Evolutionary conservation across 1,140 invertebrate species (phyloP).

Genomic region (Pogonomyrmex barbatus): DNA sequence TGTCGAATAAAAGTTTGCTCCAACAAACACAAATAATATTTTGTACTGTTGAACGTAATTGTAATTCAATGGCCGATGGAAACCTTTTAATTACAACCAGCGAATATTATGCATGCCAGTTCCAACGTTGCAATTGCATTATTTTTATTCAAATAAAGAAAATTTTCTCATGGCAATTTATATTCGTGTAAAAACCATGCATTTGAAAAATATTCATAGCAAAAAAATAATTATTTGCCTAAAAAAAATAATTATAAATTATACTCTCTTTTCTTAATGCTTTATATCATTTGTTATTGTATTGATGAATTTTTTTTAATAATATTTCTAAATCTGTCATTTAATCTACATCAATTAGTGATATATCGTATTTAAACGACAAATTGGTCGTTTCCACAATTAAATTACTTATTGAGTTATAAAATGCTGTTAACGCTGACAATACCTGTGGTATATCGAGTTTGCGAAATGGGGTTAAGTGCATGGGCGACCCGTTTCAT

Average conservation of each 20-base stretch:
- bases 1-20: slow-evolving; percentile 36
- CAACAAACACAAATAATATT: slow-evolving; percentile 38
- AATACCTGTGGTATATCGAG: slow-evolving; percentile 38
- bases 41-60: slow-evolving; percentile 33
- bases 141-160: slow-evolving; percentile 31
- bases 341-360: slow-evolving; percentile 38
- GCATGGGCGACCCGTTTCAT: slow-evolving; percentile 42
- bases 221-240: neutral
- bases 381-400: slow-evolving; percentile 28
- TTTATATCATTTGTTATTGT: neutral
- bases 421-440: slow-evolving; percentile 45
- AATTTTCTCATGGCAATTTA: slow-evolving; percentile 28
- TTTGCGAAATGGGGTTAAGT: slow-evolving; percentile 49
- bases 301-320: neutral
- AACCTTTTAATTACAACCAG: slow-evolving; percentile 46
- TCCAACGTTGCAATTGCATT: slow-evolving; percentile 16
- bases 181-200: neutral
- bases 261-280: neutral
- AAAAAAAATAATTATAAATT: slow-evolving; percentile 24
- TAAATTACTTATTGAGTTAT: slow-evolving; percentile 50
- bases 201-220: neutral
- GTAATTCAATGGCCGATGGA: slow-evolving; percentile 26
- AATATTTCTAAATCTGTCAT: slow-evolving; percentile 14
- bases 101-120: slow-evolving; percentile 2
- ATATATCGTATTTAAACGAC: slow-evolving; percentile 44